These are phyloP conservation scores for Meta bourneti DNA, from an alignment of 2,888 invertebrate genomes.

Conservation along the genomic window DNA sequence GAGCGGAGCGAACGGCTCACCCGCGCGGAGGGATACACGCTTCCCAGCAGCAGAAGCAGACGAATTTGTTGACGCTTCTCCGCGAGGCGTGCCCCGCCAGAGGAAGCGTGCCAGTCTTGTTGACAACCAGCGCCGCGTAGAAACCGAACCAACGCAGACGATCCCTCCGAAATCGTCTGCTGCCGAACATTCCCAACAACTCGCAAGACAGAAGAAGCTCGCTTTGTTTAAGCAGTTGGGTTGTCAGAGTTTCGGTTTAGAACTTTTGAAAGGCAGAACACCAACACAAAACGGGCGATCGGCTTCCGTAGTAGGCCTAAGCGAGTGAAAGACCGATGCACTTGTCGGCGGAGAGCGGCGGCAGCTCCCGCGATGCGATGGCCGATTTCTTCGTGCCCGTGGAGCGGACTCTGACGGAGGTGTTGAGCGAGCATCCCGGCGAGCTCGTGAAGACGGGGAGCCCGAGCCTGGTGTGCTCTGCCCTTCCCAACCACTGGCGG, in stretches of 20 bases:
- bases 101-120: constrained; percentile 65
- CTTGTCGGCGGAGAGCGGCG: constrained; percentile 72
- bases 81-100: constrained; percentile 47
- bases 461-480: constrained; percentile 97
- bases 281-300: neutral
- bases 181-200: neutral
- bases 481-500: constrained; percentile 96
- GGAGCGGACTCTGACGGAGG: constrained; percentile 86
- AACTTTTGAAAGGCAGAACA: neutral
- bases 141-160: neutral
- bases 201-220: neutral
- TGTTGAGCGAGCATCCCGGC: constrained; percentile 87
- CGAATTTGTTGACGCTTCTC: constrained; percentile 75
- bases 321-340: constrained; percentile 59
- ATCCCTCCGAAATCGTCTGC: neutral
- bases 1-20: constrained; percentile 44
- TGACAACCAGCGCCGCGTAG: constrained; percentile 52
- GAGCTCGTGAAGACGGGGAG: constrained; percentile 92
- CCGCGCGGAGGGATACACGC: constrained; percentile 66
- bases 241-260: neutral
- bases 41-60: constrained; percentile 50
- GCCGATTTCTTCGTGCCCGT: constrained; percentile 76
- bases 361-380: constrained; percentile 60
- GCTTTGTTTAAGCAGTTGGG: neutral
- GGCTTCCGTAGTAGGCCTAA: constrained; percentile 48